Evolutionary conservation across 2,113 vertebrate species (phyloP).

Genomic region (Gadus macrocephalus): DNA sequence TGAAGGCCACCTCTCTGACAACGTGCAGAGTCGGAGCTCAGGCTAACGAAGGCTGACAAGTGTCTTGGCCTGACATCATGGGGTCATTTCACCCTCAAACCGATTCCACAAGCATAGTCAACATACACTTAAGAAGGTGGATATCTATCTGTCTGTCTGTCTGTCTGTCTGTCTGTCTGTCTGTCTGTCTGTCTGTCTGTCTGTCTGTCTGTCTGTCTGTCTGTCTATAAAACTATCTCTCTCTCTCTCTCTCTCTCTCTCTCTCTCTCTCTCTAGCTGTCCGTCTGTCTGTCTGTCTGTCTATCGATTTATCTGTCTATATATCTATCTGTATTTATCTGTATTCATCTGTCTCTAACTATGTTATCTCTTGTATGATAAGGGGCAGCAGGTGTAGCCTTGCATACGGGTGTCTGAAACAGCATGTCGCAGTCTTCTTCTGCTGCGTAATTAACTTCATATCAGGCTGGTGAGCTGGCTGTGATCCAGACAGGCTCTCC

Average conservation of each 20-base stretch:
- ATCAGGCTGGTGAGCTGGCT: constrained; percentile 60
- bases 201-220: neutral
- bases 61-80: constrained; percentile 65
- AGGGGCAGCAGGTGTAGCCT: constrained; percentile 41
- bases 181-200: neutral
- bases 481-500: constrained; percentile 53
- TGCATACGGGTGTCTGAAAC: constrained; percentile 58
- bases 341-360: constrained; percentile 10
- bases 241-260: no score
- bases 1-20: constrained; percentile 59
- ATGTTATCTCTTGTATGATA: constrained; percentile 1
- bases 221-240: no score
- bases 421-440: constrained; percentile 61
- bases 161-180: neutral
- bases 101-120: constrained; percentile 27
- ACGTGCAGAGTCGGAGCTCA: constrained; percentile 41
- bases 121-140: no score
- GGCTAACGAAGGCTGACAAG: constrained; percentile 68
- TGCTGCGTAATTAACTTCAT: constrained; percentile 68
- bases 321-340: neutral
- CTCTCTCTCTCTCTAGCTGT: neutral
- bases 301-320: neutral
- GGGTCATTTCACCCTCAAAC: constrained; percentile 56
- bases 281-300: neutral
- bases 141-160: neutral